Evolutionary conservation across 2,888 invertebrate species (phyloP), one percentile per base, ranked within the genome.

Genomic region (Selenia dentaria): DNA sequence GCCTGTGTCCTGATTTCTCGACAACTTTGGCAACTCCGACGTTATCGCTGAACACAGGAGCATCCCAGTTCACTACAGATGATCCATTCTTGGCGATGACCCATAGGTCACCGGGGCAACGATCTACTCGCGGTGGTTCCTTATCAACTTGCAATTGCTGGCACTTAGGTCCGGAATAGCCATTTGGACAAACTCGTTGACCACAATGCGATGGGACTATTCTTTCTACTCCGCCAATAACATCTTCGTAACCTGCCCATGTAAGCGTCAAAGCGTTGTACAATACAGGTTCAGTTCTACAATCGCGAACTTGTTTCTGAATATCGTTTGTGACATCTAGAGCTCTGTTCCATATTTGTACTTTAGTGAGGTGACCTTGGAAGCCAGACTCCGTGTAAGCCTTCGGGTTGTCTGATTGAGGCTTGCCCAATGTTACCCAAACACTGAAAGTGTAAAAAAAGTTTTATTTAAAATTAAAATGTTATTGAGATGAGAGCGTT

Each of bases 51-150:
- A 98, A 98, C 49, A 94, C 94, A 0, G 98, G 98, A 59, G 97
- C 96, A 70, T 98, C 97, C 98, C 98, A 98, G 10, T 93, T 94
- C 0, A 98, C 98, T 40, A 96, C 92, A 0, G 97, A 95, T 0
- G 97, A 97, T 38, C 97, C 97, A 65, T 98, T 98, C 75, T 95
- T 96, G 5, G 97, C 97, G 60, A 97, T 96, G 1, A 98, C 96
- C 97, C 98, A 98, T 37, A 98, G 90, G 81, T 98, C 98, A 8
- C 97, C 97, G 3, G 98, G 98, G 64, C 98, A 98, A 67, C 97
- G 95, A 54, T 97, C 96, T 0, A 97, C 95, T 61, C 94, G 93
- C 4, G 98, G 98, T 56, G 97, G 93, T 60, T 95, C 93, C 74
- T 97, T 97, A 76, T 97, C 97, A 8, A 95, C 94, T 72, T 95